Evolutionary conservation across 2,888 invertebrate genomes (phyloP).

Genomic region (Noctua janthina): DNA sequence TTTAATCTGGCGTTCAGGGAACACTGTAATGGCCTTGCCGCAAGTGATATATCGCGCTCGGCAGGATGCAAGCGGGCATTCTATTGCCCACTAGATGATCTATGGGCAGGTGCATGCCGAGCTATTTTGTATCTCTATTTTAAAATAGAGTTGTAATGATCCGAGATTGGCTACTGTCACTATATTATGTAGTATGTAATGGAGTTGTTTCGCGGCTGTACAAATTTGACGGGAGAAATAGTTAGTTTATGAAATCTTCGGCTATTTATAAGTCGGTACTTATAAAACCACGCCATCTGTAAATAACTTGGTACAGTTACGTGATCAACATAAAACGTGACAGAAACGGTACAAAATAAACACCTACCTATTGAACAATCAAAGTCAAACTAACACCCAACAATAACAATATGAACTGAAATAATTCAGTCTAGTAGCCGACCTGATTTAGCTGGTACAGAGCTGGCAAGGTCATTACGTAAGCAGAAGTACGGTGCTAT

Average conservation of each 20-base stretch:
- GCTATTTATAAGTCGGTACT: background rate
- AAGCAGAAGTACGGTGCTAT: slow-evolving; percentile 23
- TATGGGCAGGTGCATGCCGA: slow-evolving; percentile 72
- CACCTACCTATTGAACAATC: slow-evolving; percentile 39
- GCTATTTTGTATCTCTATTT: slow-evolving; percentile 58
- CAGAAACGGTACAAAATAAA: slow-evolving; percentile 20
- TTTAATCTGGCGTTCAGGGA: slow-evolving; percentile 81
- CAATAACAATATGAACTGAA: slow-evolving; percentile 37
- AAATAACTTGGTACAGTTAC: slow-evolving; percentile 2
- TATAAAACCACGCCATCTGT: background rate
- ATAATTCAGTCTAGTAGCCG: slow-evolving; percentile 29
- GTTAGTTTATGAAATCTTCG: background rate
- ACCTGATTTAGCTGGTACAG: slow-evolving; percentile 20
- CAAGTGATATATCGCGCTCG: slow-evolving; percentile 75
- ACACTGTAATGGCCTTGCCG: slow-evolving; percentile 77
- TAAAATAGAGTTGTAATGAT: slow-evolving; percentile 1
- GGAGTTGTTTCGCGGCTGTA: background rate
- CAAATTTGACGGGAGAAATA: background rate
- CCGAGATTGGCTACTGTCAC: background rate
- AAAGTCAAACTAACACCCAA: slow-evolving; percentile 47
- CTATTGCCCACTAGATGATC: slow-evolving; percentile 78
- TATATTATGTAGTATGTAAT: background rate
- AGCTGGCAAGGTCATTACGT: slow-evolving; percentile 22
- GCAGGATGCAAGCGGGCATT: slow-evolving; percentile 76
- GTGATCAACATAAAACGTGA: background rate